Conservation (phyloP, 2,113 vertebrate species). For the Spermophilus dauricus region DNA sequence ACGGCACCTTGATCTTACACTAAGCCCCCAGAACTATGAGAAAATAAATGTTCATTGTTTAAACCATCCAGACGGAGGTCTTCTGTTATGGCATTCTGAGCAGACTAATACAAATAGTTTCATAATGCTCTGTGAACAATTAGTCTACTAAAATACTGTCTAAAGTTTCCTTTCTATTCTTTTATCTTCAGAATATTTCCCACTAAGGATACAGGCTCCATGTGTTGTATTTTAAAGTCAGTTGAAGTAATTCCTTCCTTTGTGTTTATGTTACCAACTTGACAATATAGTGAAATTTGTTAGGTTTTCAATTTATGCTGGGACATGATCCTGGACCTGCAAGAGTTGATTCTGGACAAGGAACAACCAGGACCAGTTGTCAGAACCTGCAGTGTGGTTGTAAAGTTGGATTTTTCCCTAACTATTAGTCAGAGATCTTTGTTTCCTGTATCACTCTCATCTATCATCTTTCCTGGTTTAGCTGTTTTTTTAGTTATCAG, state of each 20-base stretch:
- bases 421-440: background rate
- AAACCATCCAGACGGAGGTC: background rate
- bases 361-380: no score
- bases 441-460: background rate
- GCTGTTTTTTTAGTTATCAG: background rate
- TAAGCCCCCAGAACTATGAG: background rate
- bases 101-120: background rate
- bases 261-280: background rate
- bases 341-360: background rate
- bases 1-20: background rate
- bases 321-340: fast-evolving
- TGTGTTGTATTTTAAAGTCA: background rate
- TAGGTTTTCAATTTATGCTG: background rate
- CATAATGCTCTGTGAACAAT: background rate
- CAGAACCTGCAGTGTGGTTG: no score
- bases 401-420: no score
- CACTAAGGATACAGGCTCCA: background rate
- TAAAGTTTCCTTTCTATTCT: background rate
- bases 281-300: background rate
- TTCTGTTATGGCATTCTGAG: background rate
- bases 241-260: background rate
- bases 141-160: background rate
- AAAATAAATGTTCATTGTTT: background rate
- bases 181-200: background rate
- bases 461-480: background rate